A percentile compares a stretch with the other conserved stretches of the same genome.
These are phyloP conservation scores for Oegoconia quadripuncta DNA, from an alignment of 2,888 invertebrate genomes.

Conservation along the genomic window DNA sequence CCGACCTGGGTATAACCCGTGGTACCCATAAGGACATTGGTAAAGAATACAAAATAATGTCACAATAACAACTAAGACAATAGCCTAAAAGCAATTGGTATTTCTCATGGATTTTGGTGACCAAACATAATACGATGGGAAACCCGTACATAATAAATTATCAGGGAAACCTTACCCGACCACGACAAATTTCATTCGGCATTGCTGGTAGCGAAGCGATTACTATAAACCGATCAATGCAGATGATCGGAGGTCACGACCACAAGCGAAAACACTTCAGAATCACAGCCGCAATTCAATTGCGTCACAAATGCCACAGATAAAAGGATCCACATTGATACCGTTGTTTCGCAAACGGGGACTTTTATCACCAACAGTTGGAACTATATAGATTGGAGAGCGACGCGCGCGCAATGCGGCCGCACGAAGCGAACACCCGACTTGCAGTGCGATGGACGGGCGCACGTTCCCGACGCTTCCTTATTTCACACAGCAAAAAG, in stretches of 20 bases:
- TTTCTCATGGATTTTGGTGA: too few relatives aligned
- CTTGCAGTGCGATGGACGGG: slow-evolving; percentile 23
- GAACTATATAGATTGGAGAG: slow-evolving; percentile 19
- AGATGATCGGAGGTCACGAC: slow-evolving; percentile 22
- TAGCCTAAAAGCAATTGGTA: too few relatives aligned
- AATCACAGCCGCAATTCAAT: slow-evolving; percentile 7
- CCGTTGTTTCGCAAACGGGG: not conserved
- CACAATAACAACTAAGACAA: too few relatives aligned
- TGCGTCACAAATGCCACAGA: not conserved
- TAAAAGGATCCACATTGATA: not conserved
- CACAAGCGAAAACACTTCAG: slow-evolving; percentile 28
- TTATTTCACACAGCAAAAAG: slow-evolving; percentile 11
- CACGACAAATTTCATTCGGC: slow-evolving; percentile 4
- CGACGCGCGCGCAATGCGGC: slow-evolving; percentile 32
- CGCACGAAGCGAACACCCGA: slow-evolving; percentile 31
- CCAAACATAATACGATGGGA: too few relatives aligned
- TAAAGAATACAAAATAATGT: too few relatives aligned
- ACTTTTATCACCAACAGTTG: slow-evolving; percentile 7
- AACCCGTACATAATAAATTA: not conserved
- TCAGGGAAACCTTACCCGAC: slow-evolving; percentile 4
- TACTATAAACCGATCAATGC: slow-evolving; percentile 31
- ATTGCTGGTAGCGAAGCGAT: slow-evolving; percentile 21
- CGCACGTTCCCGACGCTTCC: slow-evolving; percentile 26
- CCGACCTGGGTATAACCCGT: too few relatives aligned
- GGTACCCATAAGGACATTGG: too few relatives aligned